Percentiles rank a stretch among this genome's conserved stretches.
Conservation (phyloP, 2,113 vertebrate genomes). For the Cercocebus atys region DNA sequence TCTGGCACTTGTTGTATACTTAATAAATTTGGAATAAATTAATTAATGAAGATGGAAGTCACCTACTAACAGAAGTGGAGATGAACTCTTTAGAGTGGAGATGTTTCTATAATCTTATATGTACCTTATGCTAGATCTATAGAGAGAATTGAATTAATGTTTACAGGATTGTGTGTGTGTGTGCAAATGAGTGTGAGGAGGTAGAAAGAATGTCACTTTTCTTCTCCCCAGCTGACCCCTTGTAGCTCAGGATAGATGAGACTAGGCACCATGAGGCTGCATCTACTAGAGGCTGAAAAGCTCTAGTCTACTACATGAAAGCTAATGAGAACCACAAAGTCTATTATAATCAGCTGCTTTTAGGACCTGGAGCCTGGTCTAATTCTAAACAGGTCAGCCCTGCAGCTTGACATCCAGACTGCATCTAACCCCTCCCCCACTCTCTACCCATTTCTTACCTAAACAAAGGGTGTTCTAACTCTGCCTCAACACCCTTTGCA, state of each 20-base stretch:
- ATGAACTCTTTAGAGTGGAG: not conserved
- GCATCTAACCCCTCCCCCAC: no score
- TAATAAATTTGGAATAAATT: not conserved
- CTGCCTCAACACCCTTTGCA: not conserved
- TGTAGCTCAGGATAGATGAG: not conserved
- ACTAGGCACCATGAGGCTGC: not conserved
- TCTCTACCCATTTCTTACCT: not conserved
- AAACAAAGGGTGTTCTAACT: not conserved
- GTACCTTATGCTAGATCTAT: not conserved
- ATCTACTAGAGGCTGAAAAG: not conserved
- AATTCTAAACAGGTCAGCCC: not conserved
- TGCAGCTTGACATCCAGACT: no score
- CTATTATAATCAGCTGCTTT: not conserved
- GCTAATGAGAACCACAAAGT: not conserved
- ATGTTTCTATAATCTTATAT: not conserved
- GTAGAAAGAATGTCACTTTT: not conserved
- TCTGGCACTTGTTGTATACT: not conserved
- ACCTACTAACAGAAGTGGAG: not conserved
- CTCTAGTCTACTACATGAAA: not conserved
- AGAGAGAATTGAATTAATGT: not conserved
- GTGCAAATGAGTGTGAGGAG: not conserved
- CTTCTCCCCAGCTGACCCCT: not conserved
- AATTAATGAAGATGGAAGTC: not conserved
- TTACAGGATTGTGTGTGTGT: not conserved
- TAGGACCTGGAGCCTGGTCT: not conserved